Conservation (phyloP, 2,888 invertebrate species). For the Eurois occulta region DNA sequence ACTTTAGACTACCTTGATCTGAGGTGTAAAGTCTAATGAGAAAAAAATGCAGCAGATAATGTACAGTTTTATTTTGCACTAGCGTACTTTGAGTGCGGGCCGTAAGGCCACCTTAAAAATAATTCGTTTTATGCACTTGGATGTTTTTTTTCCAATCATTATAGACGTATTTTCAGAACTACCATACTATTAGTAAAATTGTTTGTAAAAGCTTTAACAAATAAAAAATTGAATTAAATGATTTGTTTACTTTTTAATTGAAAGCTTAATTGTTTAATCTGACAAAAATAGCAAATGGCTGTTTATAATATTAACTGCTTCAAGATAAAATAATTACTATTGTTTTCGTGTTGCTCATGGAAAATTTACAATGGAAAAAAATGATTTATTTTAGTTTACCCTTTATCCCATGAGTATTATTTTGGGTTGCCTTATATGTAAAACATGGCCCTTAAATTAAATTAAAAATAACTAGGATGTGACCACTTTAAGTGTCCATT, state of each 20-base stretch:
- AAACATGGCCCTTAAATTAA: neutral
- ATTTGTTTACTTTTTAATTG: neutral
- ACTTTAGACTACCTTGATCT: constrained; percentile 30
- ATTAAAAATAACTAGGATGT: constrained; percentile 3
- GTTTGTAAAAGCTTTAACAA: neutral
- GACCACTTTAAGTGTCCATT: too few relatives aligned
- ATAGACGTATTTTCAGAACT: neutral
- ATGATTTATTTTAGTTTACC: neutral
- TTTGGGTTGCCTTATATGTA: neutral
- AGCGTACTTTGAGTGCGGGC: neutral
- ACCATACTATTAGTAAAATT: too few relatives aligned
- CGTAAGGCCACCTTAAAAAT: neutral
- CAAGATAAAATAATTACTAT: neutral
- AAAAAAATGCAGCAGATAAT: constrained; percentile 9
- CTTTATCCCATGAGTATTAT: neutral
- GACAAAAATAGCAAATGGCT: neutral
- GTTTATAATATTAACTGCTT: neutral
- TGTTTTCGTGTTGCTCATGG: neutral
- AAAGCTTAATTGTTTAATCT: neutral
- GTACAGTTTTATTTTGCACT: neutral
- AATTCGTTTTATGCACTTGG: too few relatives aligned
- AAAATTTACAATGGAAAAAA: neutral
- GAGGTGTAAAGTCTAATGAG: neutral
- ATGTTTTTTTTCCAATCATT: neutral
- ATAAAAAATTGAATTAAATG: neutral